These are phyloP conservation scores for Drosophila colorata DNA, from an alignment of 2,888 invertebrate genomes.

Conservation along the genomic window DNA sequence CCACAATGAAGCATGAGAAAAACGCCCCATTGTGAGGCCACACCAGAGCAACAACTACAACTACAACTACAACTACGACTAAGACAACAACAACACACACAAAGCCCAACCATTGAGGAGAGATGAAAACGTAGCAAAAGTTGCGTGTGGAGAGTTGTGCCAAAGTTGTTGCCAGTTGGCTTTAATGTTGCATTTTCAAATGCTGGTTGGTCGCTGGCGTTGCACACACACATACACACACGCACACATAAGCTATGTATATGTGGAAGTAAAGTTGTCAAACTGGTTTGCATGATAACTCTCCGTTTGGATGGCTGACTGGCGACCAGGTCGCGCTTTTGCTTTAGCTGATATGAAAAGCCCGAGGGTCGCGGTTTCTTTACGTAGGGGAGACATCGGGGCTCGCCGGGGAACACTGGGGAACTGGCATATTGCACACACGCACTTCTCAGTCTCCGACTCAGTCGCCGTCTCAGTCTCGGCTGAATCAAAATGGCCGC, in stretches of 20 bases:
- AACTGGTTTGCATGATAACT: constrained; percentile 74
- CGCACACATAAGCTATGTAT: constrained; percentile 11
- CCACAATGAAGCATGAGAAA: constrained; percentile 65
- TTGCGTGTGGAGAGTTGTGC: constrained; percentile 72
- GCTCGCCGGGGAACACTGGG: constrained; percentile 2
- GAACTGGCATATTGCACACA: constrained; percentile 71
- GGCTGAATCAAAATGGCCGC: constrained; percentile 53
- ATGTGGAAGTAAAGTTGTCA: constrained; percentile 57
- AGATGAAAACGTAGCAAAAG: constrained; percentile 37
- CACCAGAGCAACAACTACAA: constrained; percentile 23
- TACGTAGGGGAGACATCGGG: background rate
- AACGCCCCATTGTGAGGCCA: constrained; percentile 73
- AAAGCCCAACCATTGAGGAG: constrained; percentile 31
- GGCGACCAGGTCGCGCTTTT: constrained; percentile 70
- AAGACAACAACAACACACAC: constrained; percentile 42
- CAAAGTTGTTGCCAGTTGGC: constrained; percentile 72
- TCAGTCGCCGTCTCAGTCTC: background rate
- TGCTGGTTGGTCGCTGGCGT: constrained; percentile 71
- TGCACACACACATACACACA: constrained; percentile 49
- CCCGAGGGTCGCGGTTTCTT: constrained; percentile 54
- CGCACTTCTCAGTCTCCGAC: constrained; percentile 38
- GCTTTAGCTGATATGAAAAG: constrained; percentile 72
- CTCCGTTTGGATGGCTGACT: constrained; percentile 63
- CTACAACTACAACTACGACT: constrained; percentile 32
- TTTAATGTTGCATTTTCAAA: constrained; percentile 78